Conservation (phyloP, 1,140 invertebrate genomes). For the Solenopsis fugax region DNA sequence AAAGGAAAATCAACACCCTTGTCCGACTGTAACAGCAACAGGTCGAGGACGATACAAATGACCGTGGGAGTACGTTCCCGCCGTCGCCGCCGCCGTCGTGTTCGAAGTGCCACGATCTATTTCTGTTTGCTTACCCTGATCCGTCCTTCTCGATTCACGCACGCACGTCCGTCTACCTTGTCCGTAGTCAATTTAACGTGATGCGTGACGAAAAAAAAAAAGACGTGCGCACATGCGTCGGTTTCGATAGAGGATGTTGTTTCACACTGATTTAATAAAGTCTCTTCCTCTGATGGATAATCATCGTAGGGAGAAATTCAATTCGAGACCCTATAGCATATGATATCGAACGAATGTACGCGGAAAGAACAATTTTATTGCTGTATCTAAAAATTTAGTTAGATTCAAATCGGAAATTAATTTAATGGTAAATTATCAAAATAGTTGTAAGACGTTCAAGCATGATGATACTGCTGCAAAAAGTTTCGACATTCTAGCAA, state of each 20-base stretch:
- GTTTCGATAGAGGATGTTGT: not conserved
- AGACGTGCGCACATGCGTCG: not conserved
- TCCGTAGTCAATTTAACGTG: not conserved
- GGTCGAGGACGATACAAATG: conserved; percentile 75
- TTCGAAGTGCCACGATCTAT: conserved; percentile 65
- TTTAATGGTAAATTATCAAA: no score
- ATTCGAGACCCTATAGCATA: not conserved
- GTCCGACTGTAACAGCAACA: conserved; percentile 65
- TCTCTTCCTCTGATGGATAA: not conserved
- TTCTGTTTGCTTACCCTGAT: conserved; percentile 41
- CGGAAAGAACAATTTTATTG: no score
- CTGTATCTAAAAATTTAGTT: no score
- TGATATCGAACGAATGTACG: no score
- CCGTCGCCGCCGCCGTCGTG: not conserved
- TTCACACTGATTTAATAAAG: no score
- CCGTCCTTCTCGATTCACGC: not conserved
- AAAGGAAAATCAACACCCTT: conserved; percentile 65
- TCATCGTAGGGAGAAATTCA: not conserved
- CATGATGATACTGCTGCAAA: no score
- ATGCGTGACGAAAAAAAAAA: not conserved
- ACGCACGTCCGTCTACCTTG: no score
- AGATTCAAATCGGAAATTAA: no score
- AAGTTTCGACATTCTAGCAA: no score
- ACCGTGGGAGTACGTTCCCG: conserved; percentile 55
- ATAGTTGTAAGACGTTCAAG: no score